A percentile compares a stretch with the other conserved stretches of the same genome.
Conservation (phyloP, 2,113 vertebrate species). For the Tilapia sparmanii region DNA sequence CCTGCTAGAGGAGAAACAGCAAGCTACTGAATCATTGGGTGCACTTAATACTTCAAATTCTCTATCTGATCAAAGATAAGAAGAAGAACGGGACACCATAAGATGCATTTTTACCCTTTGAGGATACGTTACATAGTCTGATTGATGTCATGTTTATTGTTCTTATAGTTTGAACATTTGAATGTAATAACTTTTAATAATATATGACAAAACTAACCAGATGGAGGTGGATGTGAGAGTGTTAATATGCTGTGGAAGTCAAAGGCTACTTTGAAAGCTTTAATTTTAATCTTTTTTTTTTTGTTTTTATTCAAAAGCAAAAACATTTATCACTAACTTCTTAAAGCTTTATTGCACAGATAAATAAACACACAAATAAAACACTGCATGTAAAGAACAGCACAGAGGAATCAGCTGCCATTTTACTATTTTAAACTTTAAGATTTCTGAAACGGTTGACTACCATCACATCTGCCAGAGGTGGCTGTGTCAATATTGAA, state of each 20-base stretch:
- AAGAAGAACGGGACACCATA: background rate
- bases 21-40: background rate
- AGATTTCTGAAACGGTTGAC: background rate
- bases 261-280: background rate
- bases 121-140: background rate
- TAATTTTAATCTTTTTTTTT: background rate
- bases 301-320: background rate
- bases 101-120: background rate
- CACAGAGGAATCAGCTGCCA: background rate
- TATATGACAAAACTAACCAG: background rate
- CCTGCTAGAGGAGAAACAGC: background rate
- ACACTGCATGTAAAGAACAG: background rate
- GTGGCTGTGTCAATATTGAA: background rate
- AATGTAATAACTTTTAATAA: background rate
- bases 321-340: background rate
- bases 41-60: background rate
- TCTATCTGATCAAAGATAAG: background rate
- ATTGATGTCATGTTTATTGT: background rate
- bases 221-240: background rate
- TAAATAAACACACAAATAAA: background rate
- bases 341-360: background rate
- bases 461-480: background rate
- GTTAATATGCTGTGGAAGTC: background rate
- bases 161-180: background rate
- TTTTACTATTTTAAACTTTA: background rate